Conservation (phyloP, 2,113 vertebrate genomes). For the Hepsetus odoe region DNA sequence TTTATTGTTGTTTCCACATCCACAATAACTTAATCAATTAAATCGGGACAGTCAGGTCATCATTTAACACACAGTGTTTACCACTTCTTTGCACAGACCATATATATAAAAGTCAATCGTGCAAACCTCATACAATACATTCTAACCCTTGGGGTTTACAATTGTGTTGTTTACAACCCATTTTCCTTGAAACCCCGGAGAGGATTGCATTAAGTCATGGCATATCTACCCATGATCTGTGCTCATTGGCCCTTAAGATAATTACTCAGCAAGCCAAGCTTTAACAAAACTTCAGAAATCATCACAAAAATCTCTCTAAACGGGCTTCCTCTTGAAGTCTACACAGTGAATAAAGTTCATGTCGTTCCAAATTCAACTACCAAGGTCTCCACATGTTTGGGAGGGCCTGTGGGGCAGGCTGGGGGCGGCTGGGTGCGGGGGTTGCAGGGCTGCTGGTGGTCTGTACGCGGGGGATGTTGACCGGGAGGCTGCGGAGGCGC, state of each 20-base stretch:
- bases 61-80: constrained; percentile 84
- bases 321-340: constrained; percentile 10
- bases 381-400: constrained; percentile 76
- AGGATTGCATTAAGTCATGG: constrained; percentile 76
- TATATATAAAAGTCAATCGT: constrained; percentile 77
- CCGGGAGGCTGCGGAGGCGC: constrained; percentile 40
- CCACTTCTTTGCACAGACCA: constrained; percentile 79
- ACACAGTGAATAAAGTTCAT: constrained; percentile 25
- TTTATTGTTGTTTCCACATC: constrained; percentile 32
- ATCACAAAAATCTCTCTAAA: constrained; percentile 36
- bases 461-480: constrained; percentile 50
- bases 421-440: constrained; percentile 18
- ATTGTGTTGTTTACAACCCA: constrained; percentile 78
- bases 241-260: constrained; percentile 53
- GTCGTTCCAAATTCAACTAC: constrained; percentile 58
- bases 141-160: constrained; percentile 82
- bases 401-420: constrained; percentile 30
- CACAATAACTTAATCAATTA: constrained; percentile 19
- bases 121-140: constrained; percentile 77
- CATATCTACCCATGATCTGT: constrained; percentile 67
- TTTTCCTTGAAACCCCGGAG: constrained; percentile 78
- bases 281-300: constrained; percentile 26
- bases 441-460: constrained; percentile 39
- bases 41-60: no score
- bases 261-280: constrained; percentile 54